Base-by-base conservation (phyloP, 2,888 invertebrate species). In the Scelioninae gen. 2 region DNA sequence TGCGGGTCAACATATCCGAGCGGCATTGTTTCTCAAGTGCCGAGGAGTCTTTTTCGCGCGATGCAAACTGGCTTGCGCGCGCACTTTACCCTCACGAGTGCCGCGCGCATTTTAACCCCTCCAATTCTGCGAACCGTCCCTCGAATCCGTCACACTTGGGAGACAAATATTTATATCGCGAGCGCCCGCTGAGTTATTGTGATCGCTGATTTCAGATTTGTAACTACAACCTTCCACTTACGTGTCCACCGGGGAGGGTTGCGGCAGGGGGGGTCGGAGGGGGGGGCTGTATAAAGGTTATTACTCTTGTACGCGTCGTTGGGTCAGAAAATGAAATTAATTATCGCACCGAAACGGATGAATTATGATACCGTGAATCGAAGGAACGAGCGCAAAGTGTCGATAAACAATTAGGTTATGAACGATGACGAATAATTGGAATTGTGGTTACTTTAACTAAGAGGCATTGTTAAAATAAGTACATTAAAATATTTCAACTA, bases 131-230 rank as follows among this genome's bases (percentile, higher is more conserved):
- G 16, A 39, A 61, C n/a, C 18, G 48, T 43, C 50, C 57, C 73
- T 33, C 39, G 39, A 48, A 52, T 55, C 53, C 45, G 25, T 39
- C 64, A 70, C 78, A 74, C 78, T 77, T 55, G 46, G 57, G 73
- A 81, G 81, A 83, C 82, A 84, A 84, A 84, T 84, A 84, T 84
- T 84, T 84, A 84, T 82, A 81, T 83, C 82, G 79, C 68, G 77
- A 76, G 68, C 78, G 75, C 84, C 84, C 79, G 81, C 80, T 78
- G 84, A 25, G 81, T 77, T 70, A 82, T 84, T 84, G 82, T 83
- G 57, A 57, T 45, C 43, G 53, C 63, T 73, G 72, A 73, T 73
- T 75, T 68, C 52, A 57, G 45, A 57, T 57, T 65, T 61, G 72
- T 58, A 60, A 64, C 64, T 65, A 46, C 64, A 53, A 64, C 60